Conservation (phyloP, 1,140 invertebrate species). For the Adelges cooleyi region DNA sequence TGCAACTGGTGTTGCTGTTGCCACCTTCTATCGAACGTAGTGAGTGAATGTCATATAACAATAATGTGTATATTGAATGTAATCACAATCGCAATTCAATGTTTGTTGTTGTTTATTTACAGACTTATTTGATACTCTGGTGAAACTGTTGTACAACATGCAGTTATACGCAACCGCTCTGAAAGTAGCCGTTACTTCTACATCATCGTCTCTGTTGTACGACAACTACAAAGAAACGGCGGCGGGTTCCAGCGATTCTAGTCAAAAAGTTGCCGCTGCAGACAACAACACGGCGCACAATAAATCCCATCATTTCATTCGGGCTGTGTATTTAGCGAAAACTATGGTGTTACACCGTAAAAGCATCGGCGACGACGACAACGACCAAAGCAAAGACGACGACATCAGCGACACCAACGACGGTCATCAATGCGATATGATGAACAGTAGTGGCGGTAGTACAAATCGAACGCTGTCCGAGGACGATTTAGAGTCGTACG, state of each 20-base stretch:
- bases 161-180: not conserved
- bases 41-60: conserved; percentile 40
- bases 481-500: not conserved
- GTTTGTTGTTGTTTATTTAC: not conserved
- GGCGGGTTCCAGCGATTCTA: not conserved
- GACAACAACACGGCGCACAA: no score
- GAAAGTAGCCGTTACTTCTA: not conserved
- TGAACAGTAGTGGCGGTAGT: not conserved
- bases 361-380: not conserved
- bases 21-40: conserved; percentile 76
- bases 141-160: conserved; percentile 12
- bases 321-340: not conserved
- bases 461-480: not conserved
- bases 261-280: no score
- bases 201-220: not conserved
- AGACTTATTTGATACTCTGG: conserved; percentile 14
- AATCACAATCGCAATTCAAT: not conserved
- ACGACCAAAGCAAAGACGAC: not conserved
- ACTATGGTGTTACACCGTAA: not conserved
- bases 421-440: not conserved
- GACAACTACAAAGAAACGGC: not conserved
- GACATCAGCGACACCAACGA: not conserved
- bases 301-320: no score
- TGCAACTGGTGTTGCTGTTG: conserved; percentile 75
- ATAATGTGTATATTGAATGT: not conserved